Evolutionary conservation across 2,888 invertebrate species (phyloP).

Genomic region (Imbricaverruca yamaguchii): DNA sequence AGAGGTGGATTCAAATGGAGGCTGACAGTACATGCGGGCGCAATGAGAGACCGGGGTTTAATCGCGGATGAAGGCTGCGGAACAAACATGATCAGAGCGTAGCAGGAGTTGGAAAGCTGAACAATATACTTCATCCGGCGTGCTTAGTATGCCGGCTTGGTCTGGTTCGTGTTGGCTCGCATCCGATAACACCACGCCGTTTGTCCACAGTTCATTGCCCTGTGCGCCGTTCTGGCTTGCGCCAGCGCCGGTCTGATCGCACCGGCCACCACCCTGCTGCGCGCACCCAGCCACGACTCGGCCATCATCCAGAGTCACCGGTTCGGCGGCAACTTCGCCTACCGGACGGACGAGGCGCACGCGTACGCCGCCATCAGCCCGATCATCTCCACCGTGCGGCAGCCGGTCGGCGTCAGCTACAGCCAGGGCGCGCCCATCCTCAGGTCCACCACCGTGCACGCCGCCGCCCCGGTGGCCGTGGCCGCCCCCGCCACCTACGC

Average conservation of each 20-base stretch:
- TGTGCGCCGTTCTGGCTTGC: conserved; percentile 31
- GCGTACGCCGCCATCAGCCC: conserved; percentile 46
- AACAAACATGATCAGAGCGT: too few relatives aligned
- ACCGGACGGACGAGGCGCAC: conserved; percentile 49
- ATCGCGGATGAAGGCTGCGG: too few relatives aligned
- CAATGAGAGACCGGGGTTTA: too few relatives aligned
- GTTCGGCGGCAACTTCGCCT: conserved; percentile 50
- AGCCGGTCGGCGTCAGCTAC: conserved; percentile 42
- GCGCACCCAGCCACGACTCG: conserved; percentile 47
- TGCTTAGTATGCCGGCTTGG: too few relatives aligned
- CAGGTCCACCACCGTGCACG: conserved; percentile 43
- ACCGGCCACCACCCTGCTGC: conserved; percentile 39
- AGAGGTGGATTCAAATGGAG: too few relatives aligned
- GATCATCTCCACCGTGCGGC: conserved; percentile 37
- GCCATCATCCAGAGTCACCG: conserved; percentile 49
- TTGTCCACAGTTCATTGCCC: conserved; percentile 24
- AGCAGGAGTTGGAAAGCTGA: too few relatives aligned
- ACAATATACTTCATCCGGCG: too few relatives aligned
- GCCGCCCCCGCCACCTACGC: conserved; percentile 48
- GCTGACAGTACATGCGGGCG: too few relatives aligned
- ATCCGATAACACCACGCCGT: neutral
- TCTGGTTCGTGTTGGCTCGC: too few relatives aligned
- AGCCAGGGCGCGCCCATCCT: conserved; percentile 35
- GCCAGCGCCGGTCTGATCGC: conserved; percentile 33
- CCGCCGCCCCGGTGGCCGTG: conserved; percentile 55